These are phyloP conservation scores for Drosophila pseudoananassae DNA, from an alignment of 1,140 invertebrate species.

Conservation along the genomic window DNA sequence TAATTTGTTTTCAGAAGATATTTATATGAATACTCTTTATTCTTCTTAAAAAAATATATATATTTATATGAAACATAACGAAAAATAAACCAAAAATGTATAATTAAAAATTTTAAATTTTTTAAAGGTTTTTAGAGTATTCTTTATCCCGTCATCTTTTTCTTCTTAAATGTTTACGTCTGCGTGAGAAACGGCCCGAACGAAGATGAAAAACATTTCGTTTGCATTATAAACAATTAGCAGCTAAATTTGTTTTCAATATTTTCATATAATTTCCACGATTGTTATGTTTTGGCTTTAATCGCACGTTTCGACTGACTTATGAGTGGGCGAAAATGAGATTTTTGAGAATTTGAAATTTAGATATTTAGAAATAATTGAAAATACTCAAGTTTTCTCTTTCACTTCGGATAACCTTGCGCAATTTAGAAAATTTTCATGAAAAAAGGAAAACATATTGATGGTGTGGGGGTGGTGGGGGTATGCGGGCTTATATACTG, in stretches of 20 bases:
- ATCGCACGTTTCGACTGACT: constrained; percentile 51
- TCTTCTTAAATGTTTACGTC: constrained; percentile 27
- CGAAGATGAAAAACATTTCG: constrained; percentile 45
- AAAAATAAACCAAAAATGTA: background rate
- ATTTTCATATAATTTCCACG: constrained; percentile 34
- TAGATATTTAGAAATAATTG: constrained; percentile 22
- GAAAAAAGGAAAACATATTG: background rate
- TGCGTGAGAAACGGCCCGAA: constrained; percentile 36
- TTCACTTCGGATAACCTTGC: constrained; percentile 43
- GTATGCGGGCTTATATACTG: constrained; percentile 15
- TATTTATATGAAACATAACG: background rate
- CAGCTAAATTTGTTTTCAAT: constrained; percentile 39
- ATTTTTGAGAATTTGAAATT: constrained; percentile 14
- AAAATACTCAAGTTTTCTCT: constrained; percentile 22
- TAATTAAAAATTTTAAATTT: background rate
- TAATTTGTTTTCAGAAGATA: background rate
- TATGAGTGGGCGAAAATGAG: constrained; percentile 22
- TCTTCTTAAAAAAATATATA: background rate
- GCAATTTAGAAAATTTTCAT: constrained; percentile 27
- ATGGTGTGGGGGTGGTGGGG: background rate
- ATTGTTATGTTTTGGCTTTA: constrained; percentile 49
- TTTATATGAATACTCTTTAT: background rate
- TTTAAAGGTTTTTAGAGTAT: constrained; percentile 12
- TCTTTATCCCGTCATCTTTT: background rate
- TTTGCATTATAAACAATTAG: constrained; percentile 61